These are phyloP conservation scores for Cladopsammia gracilis DNA, from an alignment of 64 coral and sea anemone species.

Conservation along the genomic window DNA sequence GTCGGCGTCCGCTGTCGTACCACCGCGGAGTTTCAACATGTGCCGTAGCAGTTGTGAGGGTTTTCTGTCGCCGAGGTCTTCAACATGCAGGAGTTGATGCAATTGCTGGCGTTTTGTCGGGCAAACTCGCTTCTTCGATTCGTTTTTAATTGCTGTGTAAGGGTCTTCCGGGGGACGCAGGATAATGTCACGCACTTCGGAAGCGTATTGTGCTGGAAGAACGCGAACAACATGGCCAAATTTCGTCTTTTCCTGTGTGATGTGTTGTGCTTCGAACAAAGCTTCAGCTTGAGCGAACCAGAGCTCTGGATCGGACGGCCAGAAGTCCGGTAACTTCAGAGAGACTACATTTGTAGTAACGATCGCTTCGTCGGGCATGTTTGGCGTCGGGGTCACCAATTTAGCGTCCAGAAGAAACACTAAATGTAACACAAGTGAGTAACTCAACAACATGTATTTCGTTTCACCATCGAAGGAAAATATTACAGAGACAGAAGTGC, in stretches of 20 bases:
- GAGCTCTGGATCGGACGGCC: background rate
- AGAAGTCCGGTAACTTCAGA: background rate
- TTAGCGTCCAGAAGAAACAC: background rate
- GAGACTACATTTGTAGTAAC: background rate
- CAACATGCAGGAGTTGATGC: conserved; percentile 18
- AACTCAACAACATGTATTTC: too few relatives aligned
- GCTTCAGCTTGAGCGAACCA: conserved; percentile 38
- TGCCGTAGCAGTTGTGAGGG: background rate
- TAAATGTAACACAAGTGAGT: too few relatives aligned
- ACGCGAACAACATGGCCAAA: conserved; percentile 65
- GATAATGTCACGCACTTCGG: conserved; percentile 59
- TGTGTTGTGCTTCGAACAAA: background rate
- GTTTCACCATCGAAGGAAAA: too few relatives aligned
- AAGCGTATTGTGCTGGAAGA: conserved; percentile 57
- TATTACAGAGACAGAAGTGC: too few relatives aligned
- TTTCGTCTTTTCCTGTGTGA: conserved; percentile 52
- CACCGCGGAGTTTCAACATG: conserved; percentile 61
- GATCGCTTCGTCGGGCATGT: conserved; percentile 9
- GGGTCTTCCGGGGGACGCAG: conserved; percentile 30
- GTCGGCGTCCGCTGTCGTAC: conserved; percentile 10
- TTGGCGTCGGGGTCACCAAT: background rate
- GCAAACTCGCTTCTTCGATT: background rate
- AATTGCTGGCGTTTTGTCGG: background rate
- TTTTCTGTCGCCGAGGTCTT: conserved; percentile 47
- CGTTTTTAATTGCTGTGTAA: background rate